Conservation (phyloP, 2,797 vertebrate species). For the Distichodus sexfasciatus region DNA sequence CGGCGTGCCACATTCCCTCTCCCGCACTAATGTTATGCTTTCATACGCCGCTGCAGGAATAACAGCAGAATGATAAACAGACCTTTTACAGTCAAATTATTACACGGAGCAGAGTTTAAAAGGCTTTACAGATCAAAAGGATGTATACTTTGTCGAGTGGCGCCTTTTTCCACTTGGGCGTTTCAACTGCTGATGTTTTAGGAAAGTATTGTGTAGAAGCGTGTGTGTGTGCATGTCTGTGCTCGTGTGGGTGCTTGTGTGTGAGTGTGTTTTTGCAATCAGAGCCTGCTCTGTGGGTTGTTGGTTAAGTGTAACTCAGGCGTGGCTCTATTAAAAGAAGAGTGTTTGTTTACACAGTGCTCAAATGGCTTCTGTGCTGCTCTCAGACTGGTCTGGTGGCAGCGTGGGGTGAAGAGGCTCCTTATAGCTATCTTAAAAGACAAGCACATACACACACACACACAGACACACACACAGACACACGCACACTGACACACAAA, state of each 20-base stretch:
- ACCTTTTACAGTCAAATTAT: not conserved
- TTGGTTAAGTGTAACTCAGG: constrained; percentile 66
- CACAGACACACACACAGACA: too few relatives aligned
- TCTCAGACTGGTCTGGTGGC: constrained; percentile 67
- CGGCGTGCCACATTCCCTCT: not conserved
- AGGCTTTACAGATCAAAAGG: not conserved
- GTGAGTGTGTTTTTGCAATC: constrained; percentile 56
- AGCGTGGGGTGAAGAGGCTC: constrained; percentile 49
- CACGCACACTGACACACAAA: too few relatives aligned
- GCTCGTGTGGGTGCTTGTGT: not conserved
- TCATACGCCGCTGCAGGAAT: constrained; percentile 17
- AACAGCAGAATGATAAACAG: constrained; percentile 11
- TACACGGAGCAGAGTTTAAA: not conserved
- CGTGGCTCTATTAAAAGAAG: constrained; percentile 66
- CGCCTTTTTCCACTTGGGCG: constrained; percentile 13
- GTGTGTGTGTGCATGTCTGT: not conserved
- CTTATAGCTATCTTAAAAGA: constrained; percentile 71
- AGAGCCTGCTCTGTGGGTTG: constrained; percentile 47
- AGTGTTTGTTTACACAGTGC: constrained; percentile 47
- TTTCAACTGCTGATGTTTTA: not conserved
- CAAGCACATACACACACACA: too few relatives aligned
- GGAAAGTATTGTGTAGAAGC: constrained; percentile 1
- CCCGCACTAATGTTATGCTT: constrained; percentile 12
- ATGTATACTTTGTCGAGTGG: constrained; percentile 2
- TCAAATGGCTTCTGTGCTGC: constrained; percentile 47